These are phyloP conservation scores for Verasper variegatus DNA, from an alignment of 2,113 vertebrate species.

Conservation along the genomic window DNA sequence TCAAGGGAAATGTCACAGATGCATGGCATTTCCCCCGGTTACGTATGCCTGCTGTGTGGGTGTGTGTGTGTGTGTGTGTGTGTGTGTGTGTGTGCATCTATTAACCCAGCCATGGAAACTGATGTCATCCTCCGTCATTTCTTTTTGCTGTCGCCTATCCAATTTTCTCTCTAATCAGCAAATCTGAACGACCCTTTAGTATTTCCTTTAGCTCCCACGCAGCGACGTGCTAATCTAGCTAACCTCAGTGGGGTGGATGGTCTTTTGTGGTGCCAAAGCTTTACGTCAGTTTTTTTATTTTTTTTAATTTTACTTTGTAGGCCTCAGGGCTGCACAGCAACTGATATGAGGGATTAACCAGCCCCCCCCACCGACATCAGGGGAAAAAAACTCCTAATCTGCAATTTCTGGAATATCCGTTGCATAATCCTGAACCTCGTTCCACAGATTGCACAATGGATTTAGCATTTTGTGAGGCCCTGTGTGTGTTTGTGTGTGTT, in stretches of 20 bases:
- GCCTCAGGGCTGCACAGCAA: constrained; percentile 8
- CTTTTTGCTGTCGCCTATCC: constrained; percentile 15
- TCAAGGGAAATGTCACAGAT: constrained; percentile 56
- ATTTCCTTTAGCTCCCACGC: background rate
- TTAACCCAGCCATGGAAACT: constrained; percentile 42
- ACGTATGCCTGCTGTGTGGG: constrained; percentile 8
- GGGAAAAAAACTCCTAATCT: constrained; percentile 56
- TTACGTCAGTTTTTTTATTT: background rate
- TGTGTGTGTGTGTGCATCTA: background rate
- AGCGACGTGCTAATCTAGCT: background rate
- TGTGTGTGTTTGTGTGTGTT: constrained; percentile 17
- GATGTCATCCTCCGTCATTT: constrained; percentile 17
- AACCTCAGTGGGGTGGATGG: constrained; percentile 18
- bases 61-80: background rate
- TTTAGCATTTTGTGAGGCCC: constrained; percentile 44
- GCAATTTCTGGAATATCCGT: constrained; percentile 64
- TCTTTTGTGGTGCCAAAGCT: constrained; percentile 42
- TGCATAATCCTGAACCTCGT: constrained; percentile 69
- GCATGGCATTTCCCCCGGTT: constrained; percentile 53
- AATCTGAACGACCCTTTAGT: background rate
- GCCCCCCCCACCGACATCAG: no score
- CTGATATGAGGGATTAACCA: constrained; percentile 58
- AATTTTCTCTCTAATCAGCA: background rate
- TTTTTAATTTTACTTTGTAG: constrained; percentile 6
- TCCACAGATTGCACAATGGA: constrained; percentile 53